Base-by-base conservation (phyloP, 1,140 invertebrate species). In the Propsilocerus akamusi region DNA sequence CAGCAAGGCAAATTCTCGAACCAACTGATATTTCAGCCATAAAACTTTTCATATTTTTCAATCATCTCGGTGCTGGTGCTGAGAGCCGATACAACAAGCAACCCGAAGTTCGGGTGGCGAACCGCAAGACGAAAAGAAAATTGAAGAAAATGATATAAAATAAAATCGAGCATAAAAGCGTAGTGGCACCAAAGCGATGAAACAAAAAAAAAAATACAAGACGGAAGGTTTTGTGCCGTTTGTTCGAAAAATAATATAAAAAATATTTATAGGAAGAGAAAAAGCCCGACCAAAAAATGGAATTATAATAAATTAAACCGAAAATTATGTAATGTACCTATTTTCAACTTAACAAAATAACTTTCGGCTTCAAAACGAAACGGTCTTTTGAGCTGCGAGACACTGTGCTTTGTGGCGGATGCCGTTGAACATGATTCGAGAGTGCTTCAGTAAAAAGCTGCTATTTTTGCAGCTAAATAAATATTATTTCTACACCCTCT, bases 31-130 rank as follows among this genome's bases (percentile, higher is more conserved):
- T 41, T 41, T 20, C 11, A n/a, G 14, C 14, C 34, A 41, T 41
- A 41, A 41, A 41, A 41, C 34, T 41, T 41, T 41, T 41, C 34
- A 41, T 41, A 41, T 41, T 41, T 41, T 41, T 41, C 34, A 41
- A 41, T 41, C 34, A 41, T 41, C 14, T 41, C 22, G 11, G n/a
- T n/a, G n/a, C n/a, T n/a, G n/a, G n/a, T n/a, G n/a, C n/a, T n/a
- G n/a, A 37, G 20, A 37, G n/a, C 14, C 11, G n/a, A 17, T 17
- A 41, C 17, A 41, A 30, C 10, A 8, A 8, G 6, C 28, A 30
- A 30, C 10, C 28, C 10, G 28, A 30, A 30, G 10, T 11, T 30
- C 10, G 28, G 34, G n/a, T 7, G 34, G 22, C 34, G 11, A 41
- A 41, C 34, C 22, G 34, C 17, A 30, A n/a, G 28, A 30, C 4